phyloP scores from a whole-genome alignment of 2,113 vertebrate genomes.

The Stegastes partitus region DNA sequence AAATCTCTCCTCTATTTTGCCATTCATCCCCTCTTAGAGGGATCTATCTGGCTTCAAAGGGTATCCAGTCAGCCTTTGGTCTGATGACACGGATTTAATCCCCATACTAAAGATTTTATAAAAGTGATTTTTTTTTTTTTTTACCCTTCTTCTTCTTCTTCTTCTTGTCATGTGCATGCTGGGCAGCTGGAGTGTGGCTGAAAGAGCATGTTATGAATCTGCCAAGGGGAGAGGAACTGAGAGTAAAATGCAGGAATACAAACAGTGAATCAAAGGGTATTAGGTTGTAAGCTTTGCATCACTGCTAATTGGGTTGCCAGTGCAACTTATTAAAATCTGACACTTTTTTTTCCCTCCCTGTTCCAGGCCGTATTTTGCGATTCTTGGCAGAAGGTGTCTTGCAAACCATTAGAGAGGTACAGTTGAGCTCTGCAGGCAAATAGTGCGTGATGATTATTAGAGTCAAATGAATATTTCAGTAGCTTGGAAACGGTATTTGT shows the following conservation, averaged over 20 bases:
- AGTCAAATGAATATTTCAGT: slow-evolving; percentile 40
- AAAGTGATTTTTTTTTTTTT: slow-evolving; percentile 44
- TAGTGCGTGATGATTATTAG: slow-evolving; percentile 11
- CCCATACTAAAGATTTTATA: slow-evolving; percentile 65
- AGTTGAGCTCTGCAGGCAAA: slow-evolving; percentile 37
- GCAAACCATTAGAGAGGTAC: slow-evolving; percentile 45
- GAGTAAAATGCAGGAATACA: slow-evolving; percentile 57
- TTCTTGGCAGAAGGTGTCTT: slow-evolving; percentile 44
- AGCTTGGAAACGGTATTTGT: slow-evolving; percentile 30
- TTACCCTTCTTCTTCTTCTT: slow-evolving; percentile 37
- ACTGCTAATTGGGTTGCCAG: slow-evolving; percentile 68
- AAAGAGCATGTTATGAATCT: slow-evolving; percentile 48
- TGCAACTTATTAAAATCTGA: slow-evolving; percentile 55
- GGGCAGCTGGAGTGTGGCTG: slow-evolving; percentile 53
- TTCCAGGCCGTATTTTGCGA: slow-evolving; percentile 42
- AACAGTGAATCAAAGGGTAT: slow-evolving; percentile 69
- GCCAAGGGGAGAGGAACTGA: slow-evolving; percentile 55
- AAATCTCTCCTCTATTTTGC: slow-evolving; percentile 61
- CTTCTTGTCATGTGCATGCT: slow-evolving; percentile 61
- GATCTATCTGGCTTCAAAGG: slow-evolving; percentile 73
- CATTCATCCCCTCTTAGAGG: slow-evolving; percentile 74
- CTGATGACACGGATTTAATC: slow-evolving; percentile 76
- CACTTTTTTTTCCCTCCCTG: slow-evolving; percentile 34
- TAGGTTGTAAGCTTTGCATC: slow-evolving; percentile 68
- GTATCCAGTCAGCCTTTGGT: slow-evolving; percentile 66